These are phyloP conservation scores for Spinus olivaceus DNA, from an alignment of 2,797 vertebrate species.

Conservation along the genomic window DNA sequence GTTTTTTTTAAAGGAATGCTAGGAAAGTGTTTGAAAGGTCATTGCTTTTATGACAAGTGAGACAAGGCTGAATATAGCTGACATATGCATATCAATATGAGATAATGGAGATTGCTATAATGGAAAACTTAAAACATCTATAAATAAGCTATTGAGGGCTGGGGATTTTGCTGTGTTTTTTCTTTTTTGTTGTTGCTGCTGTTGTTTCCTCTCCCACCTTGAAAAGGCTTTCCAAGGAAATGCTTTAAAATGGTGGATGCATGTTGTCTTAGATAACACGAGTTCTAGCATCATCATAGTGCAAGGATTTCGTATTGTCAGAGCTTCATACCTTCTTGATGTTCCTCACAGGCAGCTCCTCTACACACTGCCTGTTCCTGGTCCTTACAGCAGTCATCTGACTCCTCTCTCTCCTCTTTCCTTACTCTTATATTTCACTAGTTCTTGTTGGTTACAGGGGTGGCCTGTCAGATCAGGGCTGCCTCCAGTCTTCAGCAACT, in stretches of 20 bases:
- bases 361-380: too few species aligned
- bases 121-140: not conserved
- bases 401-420: too few species aligned
- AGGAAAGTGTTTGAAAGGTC: constrained; percentile 30
- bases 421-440: too few species aligned
- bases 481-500: too few species aligned
- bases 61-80: not conserved
- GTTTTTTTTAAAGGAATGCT: not conserved
- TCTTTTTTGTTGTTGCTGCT: not conserved
- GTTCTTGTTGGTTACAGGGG: too few species aligned
- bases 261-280: too few species aligned
- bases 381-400: too few species aligned
- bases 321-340: too few species aligned
- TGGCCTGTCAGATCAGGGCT: too few species aligned
- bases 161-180: not conserved
- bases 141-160: not conserved
- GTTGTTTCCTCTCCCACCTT: not conserved
- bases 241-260: not conserved
- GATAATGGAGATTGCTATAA: not conserved
- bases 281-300: too few species aligned
- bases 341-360: too few species aligned
- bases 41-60: constrained; percentile 29
- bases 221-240: not conserved
- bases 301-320: too few species aligned
- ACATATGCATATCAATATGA: not conserved